Conservation (phyloP, 2,797 vertebrate species). For the Tenualosa thibaudeaui region DNA sequence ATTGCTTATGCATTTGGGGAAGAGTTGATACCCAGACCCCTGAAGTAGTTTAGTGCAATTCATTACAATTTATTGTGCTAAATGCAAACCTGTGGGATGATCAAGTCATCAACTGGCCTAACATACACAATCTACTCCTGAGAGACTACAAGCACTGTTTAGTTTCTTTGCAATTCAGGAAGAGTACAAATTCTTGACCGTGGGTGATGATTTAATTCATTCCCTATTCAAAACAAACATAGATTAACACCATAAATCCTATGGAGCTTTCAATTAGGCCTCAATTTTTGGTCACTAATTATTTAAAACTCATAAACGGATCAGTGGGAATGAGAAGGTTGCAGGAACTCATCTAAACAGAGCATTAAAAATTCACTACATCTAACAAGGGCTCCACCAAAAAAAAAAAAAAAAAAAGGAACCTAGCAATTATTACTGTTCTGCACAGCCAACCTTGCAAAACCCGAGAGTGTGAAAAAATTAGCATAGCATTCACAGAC, state of each 20-base stretch:
- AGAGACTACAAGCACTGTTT: background rate
- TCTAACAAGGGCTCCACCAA: slow-evolving; percentile 31
- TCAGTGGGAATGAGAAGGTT: slow-evolving; percentile 48
- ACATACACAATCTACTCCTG: too few species aligned
- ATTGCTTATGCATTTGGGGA: too few species aligned
- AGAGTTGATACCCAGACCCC: too few species aligned
- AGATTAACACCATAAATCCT: slow-evolving; percentile 4
- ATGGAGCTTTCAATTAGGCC: slow-evolving; percentile 8
- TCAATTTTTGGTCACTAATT: slow-evolving; percentile 48
- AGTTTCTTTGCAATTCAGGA: background rate
- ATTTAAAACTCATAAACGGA: slow-evolving; percentile 42
- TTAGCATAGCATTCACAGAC: slow-evolving; percentile 48
- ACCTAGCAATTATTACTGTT: slow-evolving; percentile 46
- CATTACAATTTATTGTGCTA: background rate
- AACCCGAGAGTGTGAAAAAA: slow-evolving; percentile 46
- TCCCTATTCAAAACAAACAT: background rate
- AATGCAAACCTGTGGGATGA: background rate
- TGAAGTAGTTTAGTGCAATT: too few species aligned
- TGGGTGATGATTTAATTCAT: background rate
- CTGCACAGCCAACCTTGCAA: slow-evolving; percentile 38
- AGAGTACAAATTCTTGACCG: background rate
- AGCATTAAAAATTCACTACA: slow-evolving; percentile 50
- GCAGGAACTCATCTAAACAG: slow-evolving; percentile 50
- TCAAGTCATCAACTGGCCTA: too few species aligned
- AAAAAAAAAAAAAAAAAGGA: background rate